Base-by-base conservation (phyloP, 2,888 invertebrate genomes). In the Hylaea fasciaria region DNA sequence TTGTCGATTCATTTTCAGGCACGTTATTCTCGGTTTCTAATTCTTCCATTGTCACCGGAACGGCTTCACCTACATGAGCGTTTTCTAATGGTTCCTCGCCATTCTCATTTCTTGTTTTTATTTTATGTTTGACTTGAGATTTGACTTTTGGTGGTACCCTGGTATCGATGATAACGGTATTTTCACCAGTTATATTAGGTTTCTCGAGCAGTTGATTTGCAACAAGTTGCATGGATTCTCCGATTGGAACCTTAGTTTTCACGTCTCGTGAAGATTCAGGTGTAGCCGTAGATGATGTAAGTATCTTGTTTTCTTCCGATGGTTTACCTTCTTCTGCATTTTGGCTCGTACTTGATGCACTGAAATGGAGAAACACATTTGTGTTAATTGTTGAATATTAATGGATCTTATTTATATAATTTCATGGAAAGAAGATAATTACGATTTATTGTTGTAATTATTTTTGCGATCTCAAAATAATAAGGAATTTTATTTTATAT, bases 41-140 rank as follows among this genome's bases (percentile, higher is more conserved):
- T 63, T 95, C 95, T 68, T 95, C 95, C 68, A 94, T 92, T 1
- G 94, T 93, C 7, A 95, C 84, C 0, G 95, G 95, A 63, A 95
- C 94, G 10, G 95, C 95, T 62, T 95, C 91, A 2, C 96, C 96
- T 9, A 93, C 93, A 74, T 95, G 95, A 7, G 93, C 91, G 65
- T 89, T 91, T 79, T 94, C 94, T 3, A 51, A 9, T 0, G 80
- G 61, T 22, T 83, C 81, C 67, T 85, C 80, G 0, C 74, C 81
- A 67, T 88, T 85, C 45, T 89, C 87, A 43, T 86, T 82, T 65
- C 89, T 85, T 11, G 86, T 89, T 78, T 89, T 91, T 3, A 85
- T 77, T 75, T 84, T 91, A 52, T 87, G 86, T 73, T 91, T 92
- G 11, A 90, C 71, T 77, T 93, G 93, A 54, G 88, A 91, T 78